Evolutionary conservation across 1,140 invertebrate species (phyloP).

Genomic region (Zophobas morio): DNA sequence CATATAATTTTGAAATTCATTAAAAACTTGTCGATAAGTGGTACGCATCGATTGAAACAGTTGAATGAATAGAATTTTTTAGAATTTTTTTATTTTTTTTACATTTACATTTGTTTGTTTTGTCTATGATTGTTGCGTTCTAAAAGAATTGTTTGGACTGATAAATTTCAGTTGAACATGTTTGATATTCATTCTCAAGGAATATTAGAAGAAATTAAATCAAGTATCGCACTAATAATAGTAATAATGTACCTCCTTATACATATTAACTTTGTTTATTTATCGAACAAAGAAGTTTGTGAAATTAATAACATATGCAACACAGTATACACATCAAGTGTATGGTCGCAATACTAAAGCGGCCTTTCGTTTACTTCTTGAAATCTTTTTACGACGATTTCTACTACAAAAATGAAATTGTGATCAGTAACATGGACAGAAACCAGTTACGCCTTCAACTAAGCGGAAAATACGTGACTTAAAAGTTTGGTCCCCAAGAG

Average conservation of each 20-base stretch:
- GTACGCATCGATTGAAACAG: not conserved
- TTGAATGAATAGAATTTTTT: not conserved
- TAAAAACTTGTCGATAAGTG: too few relatives aligned
- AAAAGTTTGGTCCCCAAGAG: conserved; percentile 25
- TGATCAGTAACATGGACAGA: conserved; percentile 18
- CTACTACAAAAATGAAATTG: conserved; percentile 38
- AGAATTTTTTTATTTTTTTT: not conserved
- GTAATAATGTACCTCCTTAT: not conserved
- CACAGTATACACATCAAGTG: conserved; percentile 12
- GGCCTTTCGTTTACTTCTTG: conserved; percentile 31
- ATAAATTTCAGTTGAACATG: conserved; percentile 1
- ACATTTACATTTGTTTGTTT: too few relatives aligned
- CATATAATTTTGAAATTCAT: too few relatives aligned
- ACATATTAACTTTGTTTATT: conserved; percentile 3
- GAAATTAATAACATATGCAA: not conserved
- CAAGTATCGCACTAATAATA: conserved; percentile 1
- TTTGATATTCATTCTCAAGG: conserved; percentile 2
- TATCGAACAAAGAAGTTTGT: not conserved
- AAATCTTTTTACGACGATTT: conserved; percentile 32
- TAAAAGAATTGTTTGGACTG: not conserved
- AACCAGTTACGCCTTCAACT: conserved; percentile 36
- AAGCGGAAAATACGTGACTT: conserved; percentile 9
- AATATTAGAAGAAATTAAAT: conserved; percentile 3
- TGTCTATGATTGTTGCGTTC: not conserved
- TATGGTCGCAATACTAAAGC: conserved; percentile 27